Conservation (phyloP, 2,888 invertebrate genomes). For the Lasius fuliginosus region DNA sequence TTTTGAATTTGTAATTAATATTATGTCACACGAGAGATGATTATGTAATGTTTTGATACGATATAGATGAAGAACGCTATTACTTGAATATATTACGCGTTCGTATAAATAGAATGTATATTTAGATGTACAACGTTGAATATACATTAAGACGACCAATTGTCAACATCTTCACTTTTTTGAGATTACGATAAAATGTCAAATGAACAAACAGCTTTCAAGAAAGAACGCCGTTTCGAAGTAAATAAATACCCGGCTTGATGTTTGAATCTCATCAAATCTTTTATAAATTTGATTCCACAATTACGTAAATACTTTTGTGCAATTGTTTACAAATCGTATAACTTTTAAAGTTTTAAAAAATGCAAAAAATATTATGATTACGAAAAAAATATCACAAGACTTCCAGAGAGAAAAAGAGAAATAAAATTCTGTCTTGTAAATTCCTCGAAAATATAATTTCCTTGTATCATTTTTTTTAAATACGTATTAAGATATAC, state of each 20-base stretch:
- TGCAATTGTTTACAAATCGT: background rate
- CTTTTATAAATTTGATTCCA: background rate
- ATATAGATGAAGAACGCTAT: background rate
- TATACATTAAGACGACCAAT: background rate
- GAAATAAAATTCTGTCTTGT: background rate
- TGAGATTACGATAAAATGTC: conserved; percentile 14
- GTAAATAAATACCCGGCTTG: background rate
- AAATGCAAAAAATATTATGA: background rate
- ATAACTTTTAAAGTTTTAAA: background rate
- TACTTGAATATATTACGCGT: background rate
- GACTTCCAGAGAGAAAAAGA: background rate
- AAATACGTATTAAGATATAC: background rate
- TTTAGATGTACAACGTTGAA: conserved; percentile 22
- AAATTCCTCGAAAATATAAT: background rate
- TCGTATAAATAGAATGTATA: conserved; percentile 44
- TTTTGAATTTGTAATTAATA: conserved; percentile 38
- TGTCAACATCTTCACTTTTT: background rate
- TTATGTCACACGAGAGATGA: background rate
- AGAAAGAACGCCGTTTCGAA: background rate
- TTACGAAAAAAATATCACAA: background rate
- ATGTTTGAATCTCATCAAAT: background rate
- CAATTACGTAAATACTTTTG: background rate
- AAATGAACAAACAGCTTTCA: background rate
- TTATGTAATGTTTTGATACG: conserved; percentile 30
- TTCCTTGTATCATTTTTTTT: background rate